Evolutionary conservation across 1,140 invertebrate genomes (phyloP).

Genomic region (Alviniconcha marisindica): DNA sequence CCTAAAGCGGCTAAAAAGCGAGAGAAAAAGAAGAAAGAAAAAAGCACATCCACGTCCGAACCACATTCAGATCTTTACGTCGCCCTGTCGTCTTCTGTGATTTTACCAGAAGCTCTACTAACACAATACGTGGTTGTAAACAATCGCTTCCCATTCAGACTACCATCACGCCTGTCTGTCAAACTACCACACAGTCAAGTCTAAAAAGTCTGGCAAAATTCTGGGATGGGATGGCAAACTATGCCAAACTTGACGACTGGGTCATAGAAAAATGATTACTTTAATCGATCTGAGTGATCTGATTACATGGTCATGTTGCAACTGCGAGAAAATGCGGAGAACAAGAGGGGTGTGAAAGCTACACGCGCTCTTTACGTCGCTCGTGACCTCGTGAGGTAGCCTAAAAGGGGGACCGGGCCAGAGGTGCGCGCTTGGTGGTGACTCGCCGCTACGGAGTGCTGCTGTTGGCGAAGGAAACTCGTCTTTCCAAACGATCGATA

Average conservation of each 20-base stretch:
- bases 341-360: not conserved
- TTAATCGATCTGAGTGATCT: too few relatives aligned
- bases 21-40: too few relatives aligned
- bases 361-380: slow-evolving; percentile 12
- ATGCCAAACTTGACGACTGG: not conserved
- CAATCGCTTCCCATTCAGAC: too few relatives aligned
- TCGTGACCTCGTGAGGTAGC: slow-evolving; percentile 26
- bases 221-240: not conserved
- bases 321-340: not conserved
- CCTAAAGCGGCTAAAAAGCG: too few relatives aligned
- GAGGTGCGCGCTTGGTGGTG: not conserved
- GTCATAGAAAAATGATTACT: not conserved
- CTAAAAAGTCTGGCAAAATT: not conserved
- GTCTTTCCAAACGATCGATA: not conserved
- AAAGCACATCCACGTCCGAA: too few relatives aligned
- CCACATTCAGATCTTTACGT: too few relatives aligned
- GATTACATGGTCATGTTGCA: too few relatives aligned
- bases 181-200: not conserved
- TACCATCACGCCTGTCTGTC: not conserved
- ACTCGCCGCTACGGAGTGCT: not conserved
- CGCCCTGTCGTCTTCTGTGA: too few relatives aligned
- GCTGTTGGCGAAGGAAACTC: not conserved
- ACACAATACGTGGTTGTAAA: too few relatives aligned
- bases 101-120: too few relatives aligned
- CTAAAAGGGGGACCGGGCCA: slow-evolving; percentile 28